Evolutionary conservation across 2,888 invertebrate genomes (phyloP).

Genomic region (Miltochrista miniata): DNA sequence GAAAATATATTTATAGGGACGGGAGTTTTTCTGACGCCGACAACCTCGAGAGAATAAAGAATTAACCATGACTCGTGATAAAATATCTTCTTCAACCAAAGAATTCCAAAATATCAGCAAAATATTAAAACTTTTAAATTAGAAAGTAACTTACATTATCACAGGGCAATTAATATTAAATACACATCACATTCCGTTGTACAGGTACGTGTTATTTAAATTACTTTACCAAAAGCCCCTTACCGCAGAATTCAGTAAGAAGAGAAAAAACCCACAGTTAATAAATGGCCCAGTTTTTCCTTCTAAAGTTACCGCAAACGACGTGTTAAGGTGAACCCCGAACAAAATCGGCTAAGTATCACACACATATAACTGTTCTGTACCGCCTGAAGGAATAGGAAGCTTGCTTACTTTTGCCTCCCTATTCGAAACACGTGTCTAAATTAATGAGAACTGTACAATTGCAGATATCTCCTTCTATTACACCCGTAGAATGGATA

Average conservation of each 20-base stretch:
- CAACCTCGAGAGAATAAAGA: no score
- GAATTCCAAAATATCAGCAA: no score
- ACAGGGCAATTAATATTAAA: background rate
- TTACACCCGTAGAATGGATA: conserved; percentile 11
- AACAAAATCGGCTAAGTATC: conserved; percentile 64
- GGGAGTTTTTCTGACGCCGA: no score
- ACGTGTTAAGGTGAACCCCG: conserved; percentile 73
- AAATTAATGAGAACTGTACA: conserved; percentile 48
- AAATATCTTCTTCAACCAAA: no score
- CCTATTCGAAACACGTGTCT: conserved; percentile 65
- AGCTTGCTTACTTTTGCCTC: conserved; percentile 67
- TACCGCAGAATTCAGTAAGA: conserved; percentile 14
- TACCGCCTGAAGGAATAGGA: conserved; percentile 74
- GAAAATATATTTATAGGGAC: no score
- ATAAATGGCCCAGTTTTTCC: conserved; percentile 48
- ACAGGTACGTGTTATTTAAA: conserved; percentile 18
- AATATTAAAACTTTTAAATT: no score
- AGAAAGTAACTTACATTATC: background rate
- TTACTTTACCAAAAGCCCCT: conserved; percentile 26
- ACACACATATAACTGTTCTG: conserved; percentile 63
- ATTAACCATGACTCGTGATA: no score
- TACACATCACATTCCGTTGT: conserved; percentile 1
- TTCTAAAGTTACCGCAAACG: conserved; percentile 69
- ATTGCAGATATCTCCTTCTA: conserved; percentile 26
- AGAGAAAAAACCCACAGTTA: conserved; percentile 21